Evolutionary conservation across 2,113 vertebrate species (phyloP), one percentile per base, ranked within the genome.

Genomic region (Danionella cerebrum): DNA sequence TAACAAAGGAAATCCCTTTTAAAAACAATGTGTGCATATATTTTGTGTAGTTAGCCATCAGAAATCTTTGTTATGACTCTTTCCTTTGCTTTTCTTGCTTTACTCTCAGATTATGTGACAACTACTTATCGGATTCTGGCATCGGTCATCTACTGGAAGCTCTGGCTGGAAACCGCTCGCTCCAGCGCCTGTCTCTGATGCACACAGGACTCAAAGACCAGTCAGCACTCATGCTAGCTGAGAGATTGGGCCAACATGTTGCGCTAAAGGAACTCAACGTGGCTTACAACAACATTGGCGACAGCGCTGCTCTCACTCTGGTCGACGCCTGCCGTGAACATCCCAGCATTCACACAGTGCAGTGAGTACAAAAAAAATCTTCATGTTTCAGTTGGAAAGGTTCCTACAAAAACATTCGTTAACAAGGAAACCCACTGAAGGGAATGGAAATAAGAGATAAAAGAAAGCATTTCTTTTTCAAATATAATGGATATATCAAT

Each of bases 251-350:
- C 7, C 12, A 72, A 5, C 92, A 93, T 72, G 55, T 36, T 1
- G 80, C 83, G 3, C 86, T 98, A 2, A 84, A 84, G 85, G 93
- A 96, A 75, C 86, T 98, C 62, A 95, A 97, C 1, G 89, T 98
- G 72, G 94, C 94, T 74, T 95, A 95, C 74, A 98, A 98, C 44
- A 89, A 89, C 3, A 91, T 97, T 1, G 89, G 92, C 0, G 93
- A 98, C 68, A 1, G 47, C 0, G 89, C 90, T 0, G 94, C 94
- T 1, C 78, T 95, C 67, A 76, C 24, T 0, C 84, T 98, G 66
- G 93, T 92, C 45, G 89, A 92, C 12, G 91, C 90, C 57, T 94
- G 93, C 81, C 84, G 86, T 55, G 82, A 82, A 22, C 94, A 98
- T 42, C 70, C 85, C 1, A 90, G 82, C 0, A 78, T 94, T 71